Percentiles rank a stretch among this genome's conserved stretches.
Conservation (phyloP, 2,113 vertebrate species). For the Pica pica region DNA sequence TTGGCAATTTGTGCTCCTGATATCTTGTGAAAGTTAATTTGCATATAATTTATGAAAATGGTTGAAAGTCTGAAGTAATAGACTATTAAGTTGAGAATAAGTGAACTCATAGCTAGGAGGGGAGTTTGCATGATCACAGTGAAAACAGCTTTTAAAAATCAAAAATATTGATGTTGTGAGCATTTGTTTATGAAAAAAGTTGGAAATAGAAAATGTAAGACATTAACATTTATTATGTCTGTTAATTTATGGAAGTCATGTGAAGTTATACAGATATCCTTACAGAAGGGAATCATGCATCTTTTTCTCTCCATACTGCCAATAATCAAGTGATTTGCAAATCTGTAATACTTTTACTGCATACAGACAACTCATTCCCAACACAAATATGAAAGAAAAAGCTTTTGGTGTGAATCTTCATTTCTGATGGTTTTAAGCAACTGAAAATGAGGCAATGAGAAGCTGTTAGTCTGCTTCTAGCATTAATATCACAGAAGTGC, state of each 20-base stretch:
- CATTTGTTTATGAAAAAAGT: slow-evolving; percentile 31
- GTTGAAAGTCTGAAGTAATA: background rate
- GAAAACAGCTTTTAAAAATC: slow-evolving; percentile 28
- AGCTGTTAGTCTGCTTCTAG: slow-evolving; percentile 48
- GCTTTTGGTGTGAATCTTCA: background rate
- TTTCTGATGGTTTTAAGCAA: slow-evolving; percentile 52
- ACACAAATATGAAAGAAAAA: slow-evolving; percentile 23
- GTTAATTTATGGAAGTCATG: slow-evolving; percentile 18
- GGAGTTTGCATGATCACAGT: slow-evolving; percentile 45
- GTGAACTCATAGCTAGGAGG: slow-evolving; percentile 23
- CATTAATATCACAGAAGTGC: slow-evolving; percentile 20
- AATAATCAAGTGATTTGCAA: background rate
- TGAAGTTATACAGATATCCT: slow-evolving; percentile 14
- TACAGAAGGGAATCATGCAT: slow-evolving; percentile 2
- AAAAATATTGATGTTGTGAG: background rate
- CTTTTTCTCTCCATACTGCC: background rate
- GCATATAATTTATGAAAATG: background rate
- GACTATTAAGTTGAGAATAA: background rate
- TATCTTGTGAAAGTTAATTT: slow-evolving; percentile 32
- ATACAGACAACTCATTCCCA: background rate
- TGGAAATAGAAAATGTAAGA: slow-evolving; percentile 22
- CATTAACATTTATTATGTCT: slow-evolving; percentile 26
- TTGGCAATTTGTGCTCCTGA: slow-evolving; percentile 27
- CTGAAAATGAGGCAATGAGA: slow-evolving; percentile 42
- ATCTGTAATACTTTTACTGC: background rate